phyloP scores from a whole-genome alignment of 1,140 invertebrate species.

The Ectropis grisescens region DNA sequence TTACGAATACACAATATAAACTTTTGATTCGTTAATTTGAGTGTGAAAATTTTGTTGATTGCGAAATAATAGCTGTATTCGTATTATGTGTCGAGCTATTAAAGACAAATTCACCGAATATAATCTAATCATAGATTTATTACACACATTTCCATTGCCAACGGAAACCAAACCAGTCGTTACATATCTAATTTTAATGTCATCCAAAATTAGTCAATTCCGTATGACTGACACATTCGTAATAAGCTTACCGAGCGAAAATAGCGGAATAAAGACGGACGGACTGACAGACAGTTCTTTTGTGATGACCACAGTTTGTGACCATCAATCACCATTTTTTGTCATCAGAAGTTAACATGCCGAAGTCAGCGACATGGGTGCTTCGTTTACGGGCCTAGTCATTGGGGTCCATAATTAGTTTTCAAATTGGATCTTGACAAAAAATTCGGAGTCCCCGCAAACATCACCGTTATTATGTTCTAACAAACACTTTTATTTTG shows the following conservation, averaged over 20 bases:
- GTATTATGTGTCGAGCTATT: too few species aligned
- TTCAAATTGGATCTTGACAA: slow-evolving; percentile 55
- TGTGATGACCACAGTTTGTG: slow-evolving; percentile 23
- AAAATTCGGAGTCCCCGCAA: slow-evolving; percentile 39
- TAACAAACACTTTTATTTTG: slow-evolving; percentile 31
- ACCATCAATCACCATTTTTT: slow-evolving; percentile 62
- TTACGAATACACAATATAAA: too few species aligned
- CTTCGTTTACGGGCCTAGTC: slow-evolving; percentile 44
- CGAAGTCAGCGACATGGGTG: slow-evolving; percentile 46
- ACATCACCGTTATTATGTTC: slow-evolving; percentile 37
- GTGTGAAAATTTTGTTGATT: too few species aligned
- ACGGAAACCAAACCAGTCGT: too few species aligned
- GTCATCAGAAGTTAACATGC: slow-evolving; percentile 55
- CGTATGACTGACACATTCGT: slow-evolving; percentile 1
- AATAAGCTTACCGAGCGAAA: slow-evolving; percentile 3
- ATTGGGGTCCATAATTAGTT: slow-evolving; percentile 54
- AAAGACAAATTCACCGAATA: too few species aligned
- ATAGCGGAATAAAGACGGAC: slow-evolving; percentile 21
- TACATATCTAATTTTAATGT: too few species aligned
- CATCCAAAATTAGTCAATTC: not conserved
- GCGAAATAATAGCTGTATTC: too few species aligned
- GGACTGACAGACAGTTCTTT: slow-evolving; percentile 34
- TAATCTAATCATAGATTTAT: too few species aligned
- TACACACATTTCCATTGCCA: too few species aligned
- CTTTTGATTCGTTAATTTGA: too few species aligned